Conservation (phyloP, 2,113 vertebrate species). For the Plecturocebus donacophilus region DNA sequence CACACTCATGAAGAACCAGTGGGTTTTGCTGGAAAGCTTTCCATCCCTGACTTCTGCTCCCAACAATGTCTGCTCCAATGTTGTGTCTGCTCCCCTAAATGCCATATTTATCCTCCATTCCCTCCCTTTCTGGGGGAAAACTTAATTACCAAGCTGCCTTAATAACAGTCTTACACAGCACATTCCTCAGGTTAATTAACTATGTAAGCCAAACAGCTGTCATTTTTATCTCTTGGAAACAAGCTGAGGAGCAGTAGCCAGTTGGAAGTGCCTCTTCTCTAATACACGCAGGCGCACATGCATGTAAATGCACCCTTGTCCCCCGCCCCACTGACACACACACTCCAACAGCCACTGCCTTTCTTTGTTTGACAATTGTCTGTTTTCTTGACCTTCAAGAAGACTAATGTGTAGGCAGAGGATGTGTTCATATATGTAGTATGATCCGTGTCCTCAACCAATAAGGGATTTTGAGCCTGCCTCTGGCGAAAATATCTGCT, state of each 20-base stretch:
- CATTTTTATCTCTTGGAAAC: constrained; percentile 41
- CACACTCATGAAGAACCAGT: background rate
- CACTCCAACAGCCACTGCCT: background rate
- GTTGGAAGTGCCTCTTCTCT: background rate
- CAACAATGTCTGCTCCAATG: background rate
- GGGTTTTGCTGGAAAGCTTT: background rate
- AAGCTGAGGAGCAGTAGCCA: background rate
- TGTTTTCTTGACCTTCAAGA: background rate
- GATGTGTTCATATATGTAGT: background rate
- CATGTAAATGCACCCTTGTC: background rate
- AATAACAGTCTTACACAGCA: constrained; percentile 34
- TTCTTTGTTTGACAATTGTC: background rate
- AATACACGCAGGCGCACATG: no score
- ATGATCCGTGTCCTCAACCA: background rate
- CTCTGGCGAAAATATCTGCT: background rate
- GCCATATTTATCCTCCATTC: background rate
- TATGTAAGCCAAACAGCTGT: constrained; percentile 56
- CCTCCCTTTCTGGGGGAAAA: background rate
- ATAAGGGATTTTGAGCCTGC: background rate
- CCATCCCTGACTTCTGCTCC: background rate
- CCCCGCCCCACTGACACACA: background rate
- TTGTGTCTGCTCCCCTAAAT: background rate
- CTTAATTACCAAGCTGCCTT: constrained; percentile 56
- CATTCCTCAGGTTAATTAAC: constrained; percentile 55
- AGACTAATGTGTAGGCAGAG: background rate